Evolutionary conservation across 2,113 vertebrate species (phyloP).

Genomic region (Xiphorhynchus elegans): DNA sequence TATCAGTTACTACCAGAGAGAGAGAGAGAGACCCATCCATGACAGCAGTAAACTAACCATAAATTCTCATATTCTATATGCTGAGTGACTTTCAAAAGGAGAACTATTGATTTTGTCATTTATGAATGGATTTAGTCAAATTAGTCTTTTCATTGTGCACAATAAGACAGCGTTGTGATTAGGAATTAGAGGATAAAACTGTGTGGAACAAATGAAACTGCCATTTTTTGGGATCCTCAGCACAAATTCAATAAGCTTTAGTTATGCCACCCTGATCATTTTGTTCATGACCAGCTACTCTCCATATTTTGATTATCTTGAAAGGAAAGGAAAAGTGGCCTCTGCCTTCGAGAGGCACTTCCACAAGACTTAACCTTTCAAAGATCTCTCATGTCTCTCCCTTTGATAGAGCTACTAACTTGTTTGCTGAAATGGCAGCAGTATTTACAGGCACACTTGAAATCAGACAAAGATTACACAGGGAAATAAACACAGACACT

Average conservation of each 20-base stretch:
- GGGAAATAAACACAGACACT: slow-evolving; percentile 46
- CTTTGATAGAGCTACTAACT: slow-evolving; percentile 53
- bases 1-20: slow-evolving; percentile 77
- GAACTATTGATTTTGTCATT: slow-evolving; percentile 68
- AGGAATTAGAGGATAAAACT: slow-evolving; percentile 67
- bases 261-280: slow-evolving; percentile 57
- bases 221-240: slow-evolving; percentile 45
- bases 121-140: slow-evolving; percentile 73
- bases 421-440: slow-evolving; percentile 49
- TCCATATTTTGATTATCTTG: slow-evolving; percentile 61
- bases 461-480: slow-evolving; percentile 58
- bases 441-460: slow-evolving; percentile 59
- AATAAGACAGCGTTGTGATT: slow-evolving; percentile 59
- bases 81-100: slow-evolving; percentile 70
- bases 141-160: slow-evolving; percentile 61
- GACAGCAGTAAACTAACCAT: slow-evolving; percentile 71
- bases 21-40: slow-evolving; percentile 67
- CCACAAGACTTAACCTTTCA: slow-evolving; percentile 60
- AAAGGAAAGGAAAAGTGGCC: slow-evolving; percentile 54
- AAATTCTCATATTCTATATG: slow-evolving; percentile 60
- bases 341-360: slow-evolving; percentile 50
- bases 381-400: slow-evolving; percentile 35
- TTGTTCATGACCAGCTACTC: slow-evolving; percentile 55
- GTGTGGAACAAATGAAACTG: slow-evolving; percentile 41
- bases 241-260: slow-evolving; percentile 67